Evolutionary conservation across 2,888 invertebrate species (phyloP).

Genomic region (Euzophera pinguis): DNA sequence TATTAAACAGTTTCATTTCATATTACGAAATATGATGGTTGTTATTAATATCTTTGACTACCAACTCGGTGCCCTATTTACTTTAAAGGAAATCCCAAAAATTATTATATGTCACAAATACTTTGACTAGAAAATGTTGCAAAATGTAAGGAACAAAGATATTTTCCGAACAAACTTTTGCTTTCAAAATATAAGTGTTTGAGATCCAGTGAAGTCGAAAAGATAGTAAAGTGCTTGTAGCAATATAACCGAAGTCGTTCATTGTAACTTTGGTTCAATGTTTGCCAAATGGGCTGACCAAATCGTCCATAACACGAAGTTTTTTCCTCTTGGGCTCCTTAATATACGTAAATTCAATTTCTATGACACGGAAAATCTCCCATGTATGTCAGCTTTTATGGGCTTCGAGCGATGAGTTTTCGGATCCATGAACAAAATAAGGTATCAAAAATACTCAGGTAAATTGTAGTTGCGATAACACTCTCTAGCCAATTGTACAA

Average conservation of each 20-base stretch:
- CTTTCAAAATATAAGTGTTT: slow-evolving; percentile 35
- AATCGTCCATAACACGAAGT: slow-evolving; percentile 52
- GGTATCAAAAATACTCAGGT: too few species aligned
- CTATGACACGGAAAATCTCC: slow-evolving; percentile 41
- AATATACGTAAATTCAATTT: slow-evolving; percentile 47
- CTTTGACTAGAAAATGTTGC: too few species aligned
- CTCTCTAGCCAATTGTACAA: too few species aligned
- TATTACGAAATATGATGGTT: too few species aligned
- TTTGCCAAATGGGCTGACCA: slow-evolving; percentile 53
- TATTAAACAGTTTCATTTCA: too few species aligned
- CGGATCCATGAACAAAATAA: slow-evolving; percentile 2
- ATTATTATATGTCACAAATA: too few species aligned
- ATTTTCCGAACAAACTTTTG: slow-evolving; percentile 1
- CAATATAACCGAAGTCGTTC: slow-evolving; percentile 37
- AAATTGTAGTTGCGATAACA: too few species aligned
- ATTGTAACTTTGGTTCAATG: slow-evolving; percentile 40
- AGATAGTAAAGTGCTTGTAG: slow-evolving; percentile 34
- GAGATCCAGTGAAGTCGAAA: slow-evolving; percentile 17
- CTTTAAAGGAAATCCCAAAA: too few species aligned
- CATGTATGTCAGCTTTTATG: slow-evolving; percentile 17
- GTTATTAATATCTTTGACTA: too few species aligned
- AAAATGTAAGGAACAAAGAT: background rate
- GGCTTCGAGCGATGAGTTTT: slow-evolving; percentile 15
- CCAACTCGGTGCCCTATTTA: too few species aligned
- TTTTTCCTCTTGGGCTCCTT: slow-evolving; percentile 40